phyloP scores from a whole-genome alignment of 2,797 vertebrate genomes.

The Octomys mimax region DNA sequence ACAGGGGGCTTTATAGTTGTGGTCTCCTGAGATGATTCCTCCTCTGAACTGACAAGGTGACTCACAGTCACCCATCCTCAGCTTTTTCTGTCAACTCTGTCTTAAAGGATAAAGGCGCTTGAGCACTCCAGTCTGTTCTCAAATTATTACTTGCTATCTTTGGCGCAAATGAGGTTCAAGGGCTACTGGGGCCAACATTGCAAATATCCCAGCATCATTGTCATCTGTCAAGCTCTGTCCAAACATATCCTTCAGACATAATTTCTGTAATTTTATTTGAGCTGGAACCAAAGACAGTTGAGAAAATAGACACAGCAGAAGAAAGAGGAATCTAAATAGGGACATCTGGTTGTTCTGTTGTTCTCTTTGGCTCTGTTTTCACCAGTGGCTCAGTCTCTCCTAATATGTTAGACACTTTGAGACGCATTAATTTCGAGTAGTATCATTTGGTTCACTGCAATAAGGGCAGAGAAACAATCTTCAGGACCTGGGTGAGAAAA shows the following conservation, averaged over 20 bases:
- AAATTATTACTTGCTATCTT: slow-evolving; percentile 60
- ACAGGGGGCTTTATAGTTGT: neutral
- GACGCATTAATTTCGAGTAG: neutral
- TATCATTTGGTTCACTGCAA: neutral
- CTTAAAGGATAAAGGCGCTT: neutral
- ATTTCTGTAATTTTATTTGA: slow-evolving; percentile 57
- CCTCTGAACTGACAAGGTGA: neutral
- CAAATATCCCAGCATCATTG: slow-evolving; percentile 7
- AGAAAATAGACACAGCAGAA: neutral
- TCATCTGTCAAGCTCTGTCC: neutral
- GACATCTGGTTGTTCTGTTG: slow-evolving; percentile 4
- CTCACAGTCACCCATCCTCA: neutral
- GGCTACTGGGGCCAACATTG: neutral
- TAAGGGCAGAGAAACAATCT: neutral
- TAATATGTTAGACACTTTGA: neutral
- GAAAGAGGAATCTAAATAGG: neutral
- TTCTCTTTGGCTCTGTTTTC: neutral
- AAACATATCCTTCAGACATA: slow-evolving; percentile 24
- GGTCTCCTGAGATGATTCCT: neutral
- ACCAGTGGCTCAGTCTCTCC: neutral
- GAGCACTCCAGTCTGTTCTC: neutral
- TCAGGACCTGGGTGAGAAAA: neutral
- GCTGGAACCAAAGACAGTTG: slow-evolving; percentile 40
- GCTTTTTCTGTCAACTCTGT: slow-evolving; percentile 18
- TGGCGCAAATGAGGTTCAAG: slow-evolving; percentile 58